phyloP scores from a whole-genome alignment of 2,113 vertebrate species.

The Callospermophilus lateralis region DNA sequence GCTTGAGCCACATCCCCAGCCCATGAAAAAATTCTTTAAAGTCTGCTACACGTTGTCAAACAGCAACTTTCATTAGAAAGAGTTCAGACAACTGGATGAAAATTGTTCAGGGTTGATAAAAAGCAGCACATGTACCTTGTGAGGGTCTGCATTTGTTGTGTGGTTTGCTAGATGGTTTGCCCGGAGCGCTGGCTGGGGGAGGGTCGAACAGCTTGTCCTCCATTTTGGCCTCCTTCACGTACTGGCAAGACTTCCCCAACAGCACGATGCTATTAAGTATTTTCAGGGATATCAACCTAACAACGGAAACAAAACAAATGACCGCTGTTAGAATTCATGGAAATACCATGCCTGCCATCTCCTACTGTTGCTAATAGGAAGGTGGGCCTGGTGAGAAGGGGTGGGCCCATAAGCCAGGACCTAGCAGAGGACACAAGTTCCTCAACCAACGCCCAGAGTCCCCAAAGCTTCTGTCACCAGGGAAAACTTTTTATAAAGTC shows the following conservation, averaged over 20 bases:
- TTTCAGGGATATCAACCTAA: constrained; percentile 95
- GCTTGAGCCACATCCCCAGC: no score
- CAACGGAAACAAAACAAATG: constrained; percentile 59
- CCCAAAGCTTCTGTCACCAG: neutral
- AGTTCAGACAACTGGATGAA: neutral
- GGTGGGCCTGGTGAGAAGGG: neutral
- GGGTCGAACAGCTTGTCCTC: constrained; percentile 95
- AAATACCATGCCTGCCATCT: rapidly evolving
- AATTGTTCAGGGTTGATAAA: rapidly evolving
- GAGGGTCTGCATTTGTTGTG: constrained; percentile 87
- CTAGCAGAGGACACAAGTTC: rapidly evolving
- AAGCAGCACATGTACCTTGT: constrained; percentile 87
- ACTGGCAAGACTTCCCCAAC: constrained; percentile 97
- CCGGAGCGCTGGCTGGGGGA: constrained; percentile 83
- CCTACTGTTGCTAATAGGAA: neutral
- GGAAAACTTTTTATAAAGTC: neutral
- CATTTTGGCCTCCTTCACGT: constrained; percentile 98
- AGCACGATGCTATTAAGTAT: constrained; percentile 98
- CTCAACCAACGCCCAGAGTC: neutral
- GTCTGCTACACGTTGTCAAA: rapidly evolving
- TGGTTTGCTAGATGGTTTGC: constrained; percentile 86
- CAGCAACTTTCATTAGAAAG: neutral
- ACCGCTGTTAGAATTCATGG: rapidly evolving
- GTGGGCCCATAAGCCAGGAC: neutral
- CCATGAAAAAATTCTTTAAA: neutral